Conservation (phyloP, 2,888 invertebrate genomes). For the Diadegma fenestrale region DNA sequence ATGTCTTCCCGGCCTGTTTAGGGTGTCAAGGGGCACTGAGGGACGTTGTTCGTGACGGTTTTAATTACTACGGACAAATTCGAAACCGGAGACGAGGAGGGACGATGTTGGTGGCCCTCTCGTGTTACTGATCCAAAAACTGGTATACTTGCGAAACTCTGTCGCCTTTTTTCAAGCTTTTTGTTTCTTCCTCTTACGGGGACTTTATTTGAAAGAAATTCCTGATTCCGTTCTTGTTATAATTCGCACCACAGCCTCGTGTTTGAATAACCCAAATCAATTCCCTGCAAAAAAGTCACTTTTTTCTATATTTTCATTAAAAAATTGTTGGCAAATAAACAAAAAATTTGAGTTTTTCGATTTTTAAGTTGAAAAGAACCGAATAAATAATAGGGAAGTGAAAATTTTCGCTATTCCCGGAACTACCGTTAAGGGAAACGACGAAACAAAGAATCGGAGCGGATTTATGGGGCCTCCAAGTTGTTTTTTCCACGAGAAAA, state of each 20-base stretch:
- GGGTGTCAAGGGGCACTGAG: slow-evolving; percentile 35
- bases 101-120: slow-evolving; percentile 78
- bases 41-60: slow-evolving; percentile 66
- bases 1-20: slow-evolving; percentile 5
- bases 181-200: neutral
- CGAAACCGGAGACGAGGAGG: slow-evolving; percentile 75
- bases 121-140: slow-evolving; percentile 73
- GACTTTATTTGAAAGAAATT: slow-evolving; percentile 6
- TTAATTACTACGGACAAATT: slow-evolving; percentile 79
- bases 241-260: neutral
- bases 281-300: neutral
- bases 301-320: neutral
- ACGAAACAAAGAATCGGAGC: slow-evolving; percentile 2
- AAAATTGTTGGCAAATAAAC: neutral
- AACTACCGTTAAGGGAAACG: neutral
- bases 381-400: neutral
- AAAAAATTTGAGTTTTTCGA: neutral
- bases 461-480: neutral
- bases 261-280: neutral
- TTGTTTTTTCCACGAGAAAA: neutral
- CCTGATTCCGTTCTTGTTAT: neutral
- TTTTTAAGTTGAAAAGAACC: neutral
- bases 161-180: neutral
- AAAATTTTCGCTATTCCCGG: slow-evolving; percentile 5
- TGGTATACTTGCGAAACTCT: slow-evolving; percentile 56